Base-by-base conservation (phyloP, 2,888 invertebrate species). In the Ectobius pallidus region DNA sequence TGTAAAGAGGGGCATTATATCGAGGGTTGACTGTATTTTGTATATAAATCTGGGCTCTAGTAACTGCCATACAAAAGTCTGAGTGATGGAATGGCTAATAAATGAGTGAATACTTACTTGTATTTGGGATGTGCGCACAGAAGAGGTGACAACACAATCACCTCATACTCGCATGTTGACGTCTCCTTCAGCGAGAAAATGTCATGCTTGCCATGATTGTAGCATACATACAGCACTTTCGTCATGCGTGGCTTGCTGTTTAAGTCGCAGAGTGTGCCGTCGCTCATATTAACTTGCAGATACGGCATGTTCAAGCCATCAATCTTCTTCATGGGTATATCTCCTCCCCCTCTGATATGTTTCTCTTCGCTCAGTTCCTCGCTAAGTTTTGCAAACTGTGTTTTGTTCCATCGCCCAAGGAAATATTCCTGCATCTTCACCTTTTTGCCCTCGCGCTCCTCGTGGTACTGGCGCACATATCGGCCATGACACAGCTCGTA, bases 401-500 rank as follows among this genome's bases (percentile, higher is more conserved):
- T 86, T 27, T 87, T 85, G 77, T 89, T 90, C 90, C 92, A 93
- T 76, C 89, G 88, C 0, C 97, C 97, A 0, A 97, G 85, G 78
- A 87, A 92, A 81, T 92, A 97, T 81, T 96, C 95, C 80, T 96
- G 96, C 0, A 90, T 84, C 80, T 91, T 93, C 0, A 93, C 87
- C 81, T 90, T 89, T 83, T 94, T 91, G n/a, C 90, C 92, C 82
- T 96, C 97, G 77, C 95, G 88, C 79, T 96, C 96, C 81, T 99
- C 98, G 82, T 99, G 98, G 81, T 95, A 99, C 81, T 99, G 99
- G 30, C 95, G 87, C 2, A 99, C 89, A 81, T 92, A 93, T 78
- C 90, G 87, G 0, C 97, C 97, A 83, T 98, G 98, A 79, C 98
- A 98, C 34, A 98, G 89, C 83, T 98, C 97, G 82, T 98, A 98